Percentiles rank a stretch among this genome's conserved stretches.
phyloP scores from a whole-genome alignment of 2,797 vertebrate species.

The Sebastolobus altivelis region DNA sequence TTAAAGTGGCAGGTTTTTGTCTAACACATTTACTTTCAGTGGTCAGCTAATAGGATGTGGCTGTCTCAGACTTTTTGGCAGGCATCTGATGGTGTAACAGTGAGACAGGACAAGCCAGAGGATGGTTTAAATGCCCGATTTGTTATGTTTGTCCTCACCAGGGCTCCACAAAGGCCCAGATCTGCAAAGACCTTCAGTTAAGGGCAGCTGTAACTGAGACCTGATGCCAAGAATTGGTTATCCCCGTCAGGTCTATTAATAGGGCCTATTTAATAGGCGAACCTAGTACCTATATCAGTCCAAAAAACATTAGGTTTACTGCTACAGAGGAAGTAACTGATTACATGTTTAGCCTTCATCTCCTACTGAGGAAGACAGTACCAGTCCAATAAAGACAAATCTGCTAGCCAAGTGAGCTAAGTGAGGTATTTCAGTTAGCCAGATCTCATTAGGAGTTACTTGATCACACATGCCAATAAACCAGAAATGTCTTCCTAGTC shows the following conservation, averaged over 20 bases:
- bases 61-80: conserved; percentile 59
- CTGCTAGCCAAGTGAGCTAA: neutral
- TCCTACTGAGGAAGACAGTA: neutral
- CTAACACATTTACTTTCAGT: conserved; percentile 59
- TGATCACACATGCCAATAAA: neutral
- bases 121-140: conserved; percentile 23
- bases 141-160: conserved; percentile 17
- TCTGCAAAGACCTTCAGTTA: neutral
- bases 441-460: conserved; percentile 23
- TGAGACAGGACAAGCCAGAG: conserved; percentile 20
- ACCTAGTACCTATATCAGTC: neutral
- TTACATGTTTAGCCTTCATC: neutral
- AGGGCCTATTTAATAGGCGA: neutral
- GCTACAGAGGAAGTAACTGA: neutral
- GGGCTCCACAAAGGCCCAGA: conserved; percentile 15
- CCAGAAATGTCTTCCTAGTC: neutral
- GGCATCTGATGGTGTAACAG: conserved; percentile 19
- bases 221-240: neutral
- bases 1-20: conserved; percentile 66
- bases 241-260: conserved; percentile 1
- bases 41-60: conserved; percentile 73
- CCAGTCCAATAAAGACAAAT: neutral
- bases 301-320: neutral
- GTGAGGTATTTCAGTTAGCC: conserved; percentile 35
- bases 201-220: neutral